Percentiles rank a stretch among this genome's conserved stretches.
Evolutionary conservation across 1,140 invertebrate species (phyloP).

Genomic region (Apis dorsata): DNA sequence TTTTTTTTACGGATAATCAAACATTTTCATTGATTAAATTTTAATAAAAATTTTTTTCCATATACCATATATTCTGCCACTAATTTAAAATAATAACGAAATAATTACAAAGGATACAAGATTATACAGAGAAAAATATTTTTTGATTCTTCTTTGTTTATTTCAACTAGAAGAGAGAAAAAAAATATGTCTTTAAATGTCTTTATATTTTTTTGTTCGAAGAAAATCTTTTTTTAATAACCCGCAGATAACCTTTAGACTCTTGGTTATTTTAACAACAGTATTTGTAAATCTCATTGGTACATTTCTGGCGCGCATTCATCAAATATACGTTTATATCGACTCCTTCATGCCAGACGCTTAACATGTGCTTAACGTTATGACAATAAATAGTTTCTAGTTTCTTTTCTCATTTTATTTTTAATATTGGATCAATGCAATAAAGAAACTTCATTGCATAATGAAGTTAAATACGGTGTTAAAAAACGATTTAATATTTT

Average conservation of each 20-base stretch:
- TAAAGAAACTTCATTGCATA: too few relatives aligned
- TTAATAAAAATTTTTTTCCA: background rate
- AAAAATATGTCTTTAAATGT: background rate
- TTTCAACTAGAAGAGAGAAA: background rate
- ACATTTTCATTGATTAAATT: background rate
- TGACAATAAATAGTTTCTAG: too few relatives aligned
- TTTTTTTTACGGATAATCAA: background rate
- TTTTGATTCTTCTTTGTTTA: background rate
- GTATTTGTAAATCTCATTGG: background rate
- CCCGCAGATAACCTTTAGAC: background rate
- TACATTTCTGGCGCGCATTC: conserved; percentile 7
- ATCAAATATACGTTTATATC: background rate
- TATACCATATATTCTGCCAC: too few relatives aligned
- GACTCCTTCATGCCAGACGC: too few relatives aligned
- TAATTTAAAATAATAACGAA: background rate
- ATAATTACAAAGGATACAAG: background rate
- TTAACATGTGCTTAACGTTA: too few relatives aligned
- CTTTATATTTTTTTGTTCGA: background rate
- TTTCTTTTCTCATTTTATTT: too few relatives aligned
- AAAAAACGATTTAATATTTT: too few relatives aligned
- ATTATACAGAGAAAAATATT: background rate
- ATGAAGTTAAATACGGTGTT: too few relatives aligned
- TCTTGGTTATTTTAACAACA: conserved; percentile 13
- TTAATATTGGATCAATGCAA: too few relatives aligned
- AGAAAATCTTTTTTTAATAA: background rate